Percentiles rank a stretch among this genome's conserved stretches.
These are phyloP conservation scores for Stenopsyche tienmushanensis DNA, from an alignment of 1,140 invertebrate species.

Conservation along the genomic window DNA sequence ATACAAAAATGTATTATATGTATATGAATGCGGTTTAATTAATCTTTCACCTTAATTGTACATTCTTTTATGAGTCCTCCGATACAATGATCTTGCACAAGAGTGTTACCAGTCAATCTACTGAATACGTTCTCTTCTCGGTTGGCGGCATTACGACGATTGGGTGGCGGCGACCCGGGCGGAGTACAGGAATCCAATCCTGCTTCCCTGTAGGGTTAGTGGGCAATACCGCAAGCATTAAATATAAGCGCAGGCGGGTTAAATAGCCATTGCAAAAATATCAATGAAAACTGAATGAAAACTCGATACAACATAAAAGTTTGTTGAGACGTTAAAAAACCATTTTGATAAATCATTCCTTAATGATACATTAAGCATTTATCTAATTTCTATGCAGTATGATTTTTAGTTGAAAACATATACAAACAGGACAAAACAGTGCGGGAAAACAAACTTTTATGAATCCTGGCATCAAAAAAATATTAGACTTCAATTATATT, in stretches of 20 bases:
- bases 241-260: conserved; percentile 40
- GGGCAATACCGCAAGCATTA: conserved; percentile 41
- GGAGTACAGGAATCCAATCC: conserved; percentile 58
- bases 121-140: conserved; percentile 82
- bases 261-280: conserved; percentile 23
- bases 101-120: conserved; percentile 64
- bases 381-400: too few relatives aligned
- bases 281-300: conserved; percentile 1
- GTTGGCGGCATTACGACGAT: conserved; percentile 54
- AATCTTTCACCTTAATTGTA: conserved; percentile 49
- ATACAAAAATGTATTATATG: not conserved
- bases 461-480: too few relatives aligned
- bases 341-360: too few relatives aligned
- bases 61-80: conserved; percentile 68
- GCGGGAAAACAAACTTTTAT: too few relatives aligned
- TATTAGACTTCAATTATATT: too few relatives aligned
- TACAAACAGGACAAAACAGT: too few relatives aligned
- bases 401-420: too few relatives aligned
- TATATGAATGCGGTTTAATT: not conserved
- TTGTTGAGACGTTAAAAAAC: not conserved
- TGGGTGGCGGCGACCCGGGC: conserved; percentile 66
- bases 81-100: conserved; percentile 58
- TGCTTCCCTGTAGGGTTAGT: conserved; percentile 43
- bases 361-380: too few relatives aligned
- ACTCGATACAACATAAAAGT: not conserved